Evolutionary conservation across 2,113 vertebrate species (phyloP), one percentile per base, ranked within the genome.

Genomic region (Cyprinodon variegatus): DNA sequence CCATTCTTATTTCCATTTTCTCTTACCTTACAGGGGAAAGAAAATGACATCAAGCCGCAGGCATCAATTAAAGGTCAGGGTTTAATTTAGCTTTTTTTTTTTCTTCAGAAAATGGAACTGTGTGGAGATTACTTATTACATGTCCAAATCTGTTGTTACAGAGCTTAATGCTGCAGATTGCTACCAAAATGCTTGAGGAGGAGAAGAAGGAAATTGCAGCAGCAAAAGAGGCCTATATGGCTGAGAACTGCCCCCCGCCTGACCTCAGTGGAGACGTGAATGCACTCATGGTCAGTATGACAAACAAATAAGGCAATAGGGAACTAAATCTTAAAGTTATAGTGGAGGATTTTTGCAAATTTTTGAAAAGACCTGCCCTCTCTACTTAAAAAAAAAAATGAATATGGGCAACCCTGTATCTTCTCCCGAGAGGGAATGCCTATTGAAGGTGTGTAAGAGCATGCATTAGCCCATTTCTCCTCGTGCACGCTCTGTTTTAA

Each of bases 101-200:
- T 48, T 13, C 13, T n/a, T 39, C 13, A 48, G 37, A 40, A 8
- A 41, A n/a, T n/a, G 3, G 37, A 8, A 38, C 5, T 1, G 6
- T 60, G 38, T 53, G n/a, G 37, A 50, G 43, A 0, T 2, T 61
- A 20, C 8, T 60, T 59, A 14, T 68, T 8, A 57, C 61, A 4
- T 38, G 62, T 67, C 15, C 39, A 36, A 62, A 14, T 4, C 22
- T 22, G 1, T 65, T 14, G 37, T 37, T 0, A 0, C 93, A 99
- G 97, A 99, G 97, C 76, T 82, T 97, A 88, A 95, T 99, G 95
- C 97, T 99, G 20, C 89, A 94, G 88, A 96, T 98, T 0, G 96
- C 97, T 1, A 95, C 78, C 39, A 71, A 13, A 0, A 89, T 95
- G 92, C 84, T 97, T 12, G 90, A 94, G 70, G 93, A 95, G 60